Conservation (phyloP, 1,140 invertebrate genomes). For the Cydia pomonella region DNA sequence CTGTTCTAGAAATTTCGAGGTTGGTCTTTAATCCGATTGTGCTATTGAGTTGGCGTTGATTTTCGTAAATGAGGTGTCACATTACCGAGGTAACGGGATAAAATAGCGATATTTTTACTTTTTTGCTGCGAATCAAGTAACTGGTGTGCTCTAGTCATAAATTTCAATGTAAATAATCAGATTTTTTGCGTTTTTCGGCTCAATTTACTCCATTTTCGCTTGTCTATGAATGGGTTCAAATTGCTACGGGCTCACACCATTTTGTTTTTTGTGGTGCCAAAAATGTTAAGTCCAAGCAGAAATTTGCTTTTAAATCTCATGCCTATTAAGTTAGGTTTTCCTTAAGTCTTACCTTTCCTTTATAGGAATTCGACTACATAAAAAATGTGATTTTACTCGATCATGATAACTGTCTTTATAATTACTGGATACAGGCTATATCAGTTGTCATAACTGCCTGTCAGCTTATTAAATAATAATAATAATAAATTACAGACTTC, state of each 20-base stretch:
- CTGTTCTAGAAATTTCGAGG: too few relatives aligned
- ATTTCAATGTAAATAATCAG: background rate
- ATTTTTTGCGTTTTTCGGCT: background rate
- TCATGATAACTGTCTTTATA: too few relatives aligned
- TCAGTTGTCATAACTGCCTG: too few relatives aligned
- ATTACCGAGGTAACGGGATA: conserved; percentile 13
- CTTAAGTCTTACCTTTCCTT: too few relatives aligned
- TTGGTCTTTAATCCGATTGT: too few relatives aligned
- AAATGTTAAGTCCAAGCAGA: too few relatives aligned
- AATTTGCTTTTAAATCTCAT: too few relatives aligned
- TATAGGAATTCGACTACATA: too few relatives aligned
- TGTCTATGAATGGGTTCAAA: background rate
- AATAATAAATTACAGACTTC: background rate
- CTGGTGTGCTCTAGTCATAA: background rate
- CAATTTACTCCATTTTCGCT: background rate
- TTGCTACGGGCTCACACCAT: background rate
- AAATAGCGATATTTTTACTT: conserved; percentile 13
- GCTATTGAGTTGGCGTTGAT: background rate
- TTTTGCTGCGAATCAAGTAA: background rate
- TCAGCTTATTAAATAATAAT: too few relatives aligned
- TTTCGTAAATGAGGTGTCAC: conserved; percentile 10
- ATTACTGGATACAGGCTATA: too few relatives aligned
- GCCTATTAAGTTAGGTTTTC: too few relatives aligned
- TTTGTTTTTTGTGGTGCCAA: background rate
- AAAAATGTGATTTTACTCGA: too few relatives aligned